These are phyloP conservation scores for Epinotia bilunana DNA, from an alignment of 2,888 invertebrate species.

Conservation along the genomic window DNA sequence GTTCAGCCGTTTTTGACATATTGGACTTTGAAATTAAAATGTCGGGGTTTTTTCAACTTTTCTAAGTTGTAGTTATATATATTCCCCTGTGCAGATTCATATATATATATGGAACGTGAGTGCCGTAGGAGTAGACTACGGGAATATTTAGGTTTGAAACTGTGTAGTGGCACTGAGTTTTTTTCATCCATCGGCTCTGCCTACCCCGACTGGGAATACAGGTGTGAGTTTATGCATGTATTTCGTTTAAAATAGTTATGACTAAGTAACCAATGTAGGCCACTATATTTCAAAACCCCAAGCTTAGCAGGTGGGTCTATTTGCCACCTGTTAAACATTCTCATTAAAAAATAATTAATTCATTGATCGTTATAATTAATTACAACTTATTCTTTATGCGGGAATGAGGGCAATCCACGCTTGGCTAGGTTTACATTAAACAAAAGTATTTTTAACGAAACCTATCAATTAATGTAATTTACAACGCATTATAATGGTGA, in stretches of 20 bases:
- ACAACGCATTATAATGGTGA: neutral
- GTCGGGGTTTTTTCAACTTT: too few relatives aligned
- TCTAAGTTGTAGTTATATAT: too few relatives aligned
- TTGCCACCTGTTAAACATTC: conserved; percentile 32
- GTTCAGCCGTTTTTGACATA: too few relatives aligned
- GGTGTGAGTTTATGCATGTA: too few relatives aligned
- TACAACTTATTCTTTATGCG: conserved; percentile 14
- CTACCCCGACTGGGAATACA: too few relatives aligned
- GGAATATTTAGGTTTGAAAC: too few relatives aligned
- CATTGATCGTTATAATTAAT: conserved; percentile 25
- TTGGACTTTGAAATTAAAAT: too few relatives aligned
- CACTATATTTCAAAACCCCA: conserved; percentile 7
- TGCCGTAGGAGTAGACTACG: too few relatives aligned
- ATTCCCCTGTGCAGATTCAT: too few relatives aligned
- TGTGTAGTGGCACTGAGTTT: neutral
- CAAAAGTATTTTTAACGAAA: neutral
- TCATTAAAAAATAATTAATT: conserved; percentile 35
- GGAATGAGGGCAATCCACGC: neutral
- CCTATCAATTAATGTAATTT: neutral
- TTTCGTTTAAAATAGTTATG: neutral
- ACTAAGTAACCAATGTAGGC: conserved; percentile 1
- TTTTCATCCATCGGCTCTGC: neutral
- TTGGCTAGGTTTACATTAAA: conserved; percentile 12
- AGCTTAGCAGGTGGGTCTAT: conserved; percentile 34
- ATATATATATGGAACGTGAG: too few relatives aligned